A percentile compares a stretch with the other conserved stretches of the same genome.
Conservation (phyloP, 2,797 vertebrate species). For the Cetoscarus ocellatus region DNA sequence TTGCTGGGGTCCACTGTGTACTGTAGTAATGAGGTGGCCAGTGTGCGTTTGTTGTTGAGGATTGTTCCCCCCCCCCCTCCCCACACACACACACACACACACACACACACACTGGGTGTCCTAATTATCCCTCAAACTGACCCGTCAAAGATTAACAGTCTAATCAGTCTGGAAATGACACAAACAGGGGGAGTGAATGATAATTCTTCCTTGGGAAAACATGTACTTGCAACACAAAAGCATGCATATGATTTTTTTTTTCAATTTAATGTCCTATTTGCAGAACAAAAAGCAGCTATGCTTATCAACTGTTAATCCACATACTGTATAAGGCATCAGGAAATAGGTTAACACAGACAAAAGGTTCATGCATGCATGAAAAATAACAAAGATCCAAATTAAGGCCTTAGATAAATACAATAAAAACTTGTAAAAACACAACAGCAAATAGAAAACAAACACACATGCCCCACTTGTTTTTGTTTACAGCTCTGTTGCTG, state of each 20-base stretch:
- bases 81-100: not conserved
- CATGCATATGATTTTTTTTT: not conserved
- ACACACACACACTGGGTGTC: slow-evolving; percentile 20
- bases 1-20: slow-evolving; percentile 24
- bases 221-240: not conserved
- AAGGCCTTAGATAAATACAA: not conserved
- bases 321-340: not conserved
- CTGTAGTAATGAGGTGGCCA: slow-evolving; percentile 7
- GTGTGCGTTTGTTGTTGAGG: slow-evolving; percentile 16
- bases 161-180: slow-evolving; percentile 23
- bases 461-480: slow-evolving; percentile 35
- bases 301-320: not conserved
- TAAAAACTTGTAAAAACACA: not conserved
- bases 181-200: not conserved
- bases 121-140: slow-evolving; percentile 36
- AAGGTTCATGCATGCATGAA: not conserved
- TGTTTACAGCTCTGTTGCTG: slow-evolving; percentile 71
- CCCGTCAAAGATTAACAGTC: slow-evolving; percentile 37
- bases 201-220: not conserved
- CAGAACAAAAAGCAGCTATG: not conserved
- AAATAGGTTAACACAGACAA: not conserved
- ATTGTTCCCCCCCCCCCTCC: slow-evolving; percentile 10
- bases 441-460: slow-evolving; percentile 5
- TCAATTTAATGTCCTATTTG: not conserved
- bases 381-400: not conserved